Evolutionary conservation across 2,888 invertebrate species (phyloP).

Genomic region (Drosophila longiperda): DNA sequence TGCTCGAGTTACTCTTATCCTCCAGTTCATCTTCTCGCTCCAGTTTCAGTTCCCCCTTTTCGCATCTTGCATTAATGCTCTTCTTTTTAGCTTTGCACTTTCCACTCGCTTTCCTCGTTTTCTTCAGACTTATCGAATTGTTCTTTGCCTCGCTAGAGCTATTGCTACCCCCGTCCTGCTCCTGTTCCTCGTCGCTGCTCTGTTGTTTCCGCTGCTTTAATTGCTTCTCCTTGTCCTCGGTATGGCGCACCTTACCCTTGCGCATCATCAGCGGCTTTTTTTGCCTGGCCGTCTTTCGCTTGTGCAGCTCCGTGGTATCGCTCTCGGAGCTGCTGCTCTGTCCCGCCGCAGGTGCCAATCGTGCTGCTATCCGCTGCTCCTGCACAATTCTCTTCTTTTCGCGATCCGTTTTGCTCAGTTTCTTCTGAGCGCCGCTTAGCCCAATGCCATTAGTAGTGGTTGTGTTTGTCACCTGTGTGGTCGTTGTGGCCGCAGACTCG

Average conservation of each 20-base stretch:
- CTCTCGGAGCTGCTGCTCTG: conserved; percentile 86
- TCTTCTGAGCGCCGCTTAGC: conserved; percentile 65
- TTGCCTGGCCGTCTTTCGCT: conserved; percentile 75
- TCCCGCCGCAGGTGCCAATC: conserved; percentile 67
- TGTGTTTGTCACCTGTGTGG: conserved; percentile 62
- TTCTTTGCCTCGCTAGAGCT: conserved; percentile 35
- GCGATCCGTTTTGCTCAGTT: conserved; percentile 79
- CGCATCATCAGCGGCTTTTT: conserved; percentile 77
- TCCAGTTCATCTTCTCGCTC: conserved; percentile 8
- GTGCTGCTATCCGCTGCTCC: conserved; percentile 82
- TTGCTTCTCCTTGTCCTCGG: conserved; percentile 40
- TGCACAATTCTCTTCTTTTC: conserved; percentile 83
- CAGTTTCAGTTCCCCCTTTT: conserved; percentile 1
- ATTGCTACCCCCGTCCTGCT: conserved; percentile 12
- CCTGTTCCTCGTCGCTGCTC: conserved; percentile 30
- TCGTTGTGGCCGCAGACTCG: conserved; percentile 60
- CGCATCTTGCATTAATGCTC: conserved; percentile 2
- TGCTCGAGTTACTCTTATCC: conserved; percentile 5
- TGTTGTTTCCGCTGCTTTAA: conserved; percentile 5
- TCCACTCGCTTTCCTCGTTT: background rate
- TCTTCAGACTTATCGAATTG: conserved; percentile 1
- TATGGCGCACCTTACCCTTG: conserved; percentile 52
- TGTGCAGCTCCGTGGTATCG: conserved; percentile 84
- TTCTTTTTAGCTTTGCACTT: conserved; percentile 20
- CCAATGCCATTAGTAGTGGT: conserved; percentile 49